Evolutionary conservation across 2,113 vertebrate species (phyloP).

Genomic region (Myxocyprinus asiaticus): DNA sequence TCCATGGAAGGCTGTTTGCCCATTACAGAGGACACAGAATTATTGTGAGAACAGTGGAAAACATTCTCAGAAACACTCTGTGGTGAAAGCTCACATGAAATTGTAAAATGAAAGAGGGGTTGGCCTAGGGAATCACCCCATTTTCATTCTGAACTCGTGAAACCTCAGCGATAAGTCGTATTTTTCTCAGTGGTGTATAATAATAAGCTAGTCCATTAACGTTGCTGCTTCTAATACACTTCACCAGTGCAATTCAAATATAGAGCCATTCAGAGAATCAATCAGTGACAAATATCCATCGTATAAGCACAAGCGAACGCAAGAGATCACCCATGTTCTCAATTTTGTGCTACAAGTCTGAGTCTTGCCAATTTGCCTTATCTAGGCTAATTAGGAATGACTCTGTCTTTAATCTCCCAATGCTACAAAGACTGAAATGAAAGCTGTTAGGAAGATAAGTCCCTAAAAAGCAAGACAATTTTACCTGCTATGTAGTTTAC

Average conservation of each 20-base stretch:
- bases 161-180: neutral
- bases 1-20: too few species aligned
- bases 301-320: neutral
- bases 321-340: constrained; percentile 38
- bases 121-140: too few species aligned
- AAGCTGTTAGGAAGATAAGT: constrained; percentile 59
- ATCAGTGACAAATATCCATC: neutral
- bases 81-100: neutral
- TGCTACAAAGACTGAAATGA: constrained; percentile 50
- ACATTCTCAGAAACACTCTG: neutral
- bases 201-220: neutral
- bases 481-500: constrained; percentile 48
- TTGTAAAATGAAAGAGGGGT: neutral
- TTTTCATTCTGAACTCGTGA: too few species aligned
- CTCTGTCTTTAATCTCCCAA: constrained; percentile 55
- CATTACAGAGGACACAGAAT: neutral
- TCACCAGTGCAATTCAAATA: constrained; percentile 1
- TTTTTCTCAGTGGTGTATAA: neutral
- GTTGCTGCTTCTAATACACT: neutral
- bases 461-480: constrained; percentile 39
- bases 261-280: neutral
- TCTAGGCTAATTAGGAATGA: constrained; percentile 58
- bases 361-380: constrained; percentile 45
- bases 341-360: neutral
- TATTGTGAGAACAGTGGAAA: neutral